These are phyloP conservation scores for Colius striatus DNA, from an alignment of 2,113 vertebrate genomes.

Conservation along the genomic window DNA sequence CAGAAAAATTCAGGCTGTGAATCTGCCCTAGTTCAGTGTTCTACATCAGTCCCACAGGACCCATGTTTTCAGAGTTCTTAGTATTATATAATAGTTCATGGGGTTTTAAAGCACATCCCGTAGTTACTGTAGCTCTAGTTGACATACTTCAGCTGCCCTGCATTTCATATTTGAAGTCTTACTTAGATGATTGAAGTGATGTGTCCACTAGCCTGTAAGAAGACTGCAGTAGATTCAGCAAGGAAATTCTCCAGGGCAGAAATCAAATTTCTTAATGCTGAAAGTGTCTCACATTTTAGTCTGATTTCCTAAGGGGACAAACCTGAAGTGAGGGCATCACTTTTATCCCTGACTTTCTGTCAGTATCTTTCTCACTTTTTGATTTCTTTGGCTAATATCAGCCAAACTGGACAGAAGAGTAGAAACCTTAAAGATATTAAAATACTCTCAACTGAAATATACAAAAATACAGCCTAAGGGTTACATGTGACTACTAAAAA, in stretches of 20 bases:
- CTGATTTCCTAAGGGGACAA: constrained; percentile 24
- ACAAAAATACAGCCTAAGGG: not conserved
- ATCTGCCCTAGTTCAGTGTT: not conserved
- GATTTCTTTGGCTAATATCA: not conserved
- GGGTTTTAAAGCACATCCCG: not conserved
- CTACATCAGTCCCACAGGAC: rapidly evolving
- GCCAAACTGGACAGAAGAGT: not conserved
- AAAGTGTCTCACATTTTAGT: not conserved
- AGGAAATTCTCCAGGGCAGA: not conserved
- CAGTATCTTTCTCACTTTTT: not conserved
- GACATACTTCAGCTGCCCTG: not conserved
- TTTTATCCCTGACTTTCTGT: not conserved
- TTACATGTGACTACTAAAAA: not conserved
- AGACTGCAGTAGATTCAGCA: not conserved
- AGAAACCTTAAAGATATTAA: not conserved
- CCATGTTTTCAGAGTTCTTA: not conserved
- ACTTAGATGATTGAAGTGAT: not conserved
- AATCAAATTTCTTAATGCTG: not conserved
- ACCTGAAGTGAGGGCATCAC: not conserved
- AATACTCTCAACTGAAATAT: not conserved
- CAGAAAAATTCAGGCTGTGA: not conserved
- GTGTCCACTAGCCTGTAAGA: not conserved
- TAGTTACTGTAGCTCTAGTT: not conserved
- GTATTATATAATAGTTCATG: not conserved
- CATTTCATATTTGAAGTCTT: not conserved